Base-by-base conservation (phyloP, 2,113 vertebrate genomes). In the Protobothrops mucrosquamatus region DNA sequence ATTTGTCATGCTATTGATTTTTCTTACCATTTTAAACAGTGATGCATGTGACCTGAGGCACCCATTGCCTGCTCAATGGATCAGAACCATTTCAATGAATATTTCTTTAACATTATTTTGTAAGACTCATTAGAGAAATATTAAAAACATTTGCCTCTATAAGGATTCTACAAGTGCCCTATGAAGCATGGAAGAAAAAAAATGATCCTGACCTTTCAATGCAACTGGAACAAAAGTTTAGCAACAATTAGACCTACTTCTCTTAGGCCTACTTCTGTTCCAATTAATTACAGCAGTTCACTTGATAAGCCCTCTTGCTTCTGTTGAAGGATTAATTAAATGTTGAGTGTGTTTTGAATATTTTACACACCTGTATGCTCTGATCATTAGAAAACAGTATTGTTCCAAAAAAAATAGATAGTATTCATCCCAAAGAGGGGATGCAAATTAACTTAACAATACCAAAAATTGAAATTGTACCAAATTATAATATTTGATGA, bases 271-370 rank as follows among this genome's bases (percentile, higher is more conserved):
- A 54, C 54, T 54, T 85, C 56, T 85, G 14, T 43, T 29, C 18
- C 74, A 51, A 85, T 92, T 89, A 89, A 86, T 52, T 43, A 48
- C 43, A 15, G 14, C 22, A 39, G 89, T 85, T 89, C 74, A 69
- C 54, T 92, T 85, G 87, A 90, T 69, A 69, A 20, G 24, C 51
- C 12, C 87, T 64, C 24, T 43, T 55, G 57, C 39, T 29, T 92
- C 87, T 93, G 61, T 54, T 18, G 56, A 61, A 64, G 46, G 15
- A 23, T 85, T 93, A 90, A 93, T 93, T 93, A 90, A 61, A 93
- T 61, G 86, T 61, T 61, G 89, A 54, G 52, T 87, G 46, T 22
- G 54, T 46, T 87, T 51, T 39, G 81, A 92, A 52, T 86, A 61
- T 46, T 87, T 93, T 57, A 48, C 56, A 87, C 48, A 90, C 89